Evolutionary conservation across 2,888 invertebrate species (phyloP), one percentile per base, ranked within the genome.

Genomic region (Brachyopa scutellaris): DNA sequence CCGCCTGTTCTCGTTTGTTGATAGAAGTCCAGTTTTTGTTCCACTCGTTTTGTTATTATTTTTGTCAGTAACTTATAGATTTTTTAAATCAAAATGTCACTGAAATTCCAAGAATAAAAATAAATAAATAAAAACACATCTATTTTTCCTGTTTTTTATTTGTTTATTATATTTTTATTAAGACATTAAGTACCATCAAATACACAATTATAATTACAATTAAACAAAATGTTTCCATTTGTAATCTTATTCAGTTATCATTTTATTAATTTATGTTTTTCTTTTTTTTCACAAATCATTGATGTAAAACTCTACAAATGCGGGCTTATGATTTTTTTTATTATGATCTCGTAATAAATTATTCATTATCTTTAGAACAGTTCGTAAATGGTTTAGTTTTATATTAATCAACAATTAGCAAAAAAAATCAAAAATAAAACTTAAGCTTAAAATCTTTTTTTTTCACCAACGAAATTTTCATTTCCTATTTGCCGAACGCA

Each of bases 121-220:
- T n/a, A n/a, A n/a, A n/a, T n/a, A n/a, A n/a, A n/a, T n/a, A 51
- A 31, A n/a, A 23, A 13, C 26, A 40, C 38, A 8, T 26, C 17
- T 23, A 19, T 31, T 15, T 57, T 69, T 57, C 11, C 26, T 26
- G 26, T 51, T 69, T 33, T 57, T 64, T 49, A 61, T 76, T 76
- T 66, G 69, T 70, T 55, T 47, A 42, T 64, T 61, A 36, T 72
- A 61, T 67, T 76, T 85, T 76, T 73, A 74, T 78, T 84, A 61
- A 85, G 83, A 85, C 85, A 85, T 85, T 86, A 86, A 85, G 84
- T 85, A 86, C 85, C 85, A 86, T 84, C 85, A 84, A 85, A 85
- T 84, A 86, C 85, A 86, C 85, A 85, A 85, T 84, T 85, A 85
- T 84, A 76, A 84, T 82, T 72, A 82, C 76, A 82, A 66, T 66